These are phyloP conservation scores for Mus musculus DNA, from an alignment of 2,113 vertebrate species.

Conservation along the genomic window DNA sequence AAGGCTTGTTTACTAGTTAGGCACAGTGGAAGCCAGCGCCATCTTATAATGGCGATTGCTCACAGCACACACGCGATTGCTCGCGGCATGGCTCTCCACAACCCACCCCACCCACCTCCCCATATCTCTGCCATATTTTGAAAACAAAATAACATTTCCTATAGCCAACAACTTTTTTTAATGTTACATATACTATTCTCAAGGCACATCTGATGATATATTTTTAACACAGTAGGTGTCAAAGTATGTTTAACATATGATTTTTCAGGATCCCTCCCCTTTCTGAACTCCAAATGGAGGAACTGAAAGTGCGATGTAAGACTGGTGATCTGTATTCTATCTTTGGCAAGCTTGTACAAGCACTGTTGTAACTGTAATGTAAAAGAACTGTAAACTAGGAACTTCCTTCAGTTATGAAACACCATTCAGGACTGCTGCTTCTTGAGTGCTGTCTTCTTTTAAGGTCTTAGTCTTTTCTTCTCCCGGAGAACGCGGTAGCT, in stretches of 20 bases:
- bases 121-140: constrained; percentile 91
- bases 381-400: constrained; percentile 92
- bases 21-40: too few relatives aligned
- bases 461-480: constrained; percentile 89
- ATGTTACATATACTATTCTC: constrained; percentile 98
- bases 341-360: constrained; percentile 99
- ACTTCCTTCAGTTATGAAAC: constrained; percentile 93
- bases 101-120: constrained; percentile 86
- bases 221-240: constrained; percentile 95
- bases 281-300: constrained; percentile 93
- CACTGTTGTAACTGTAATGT: constrained; percentile 96
- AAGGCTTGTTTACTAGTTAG: too few relatives aligned
- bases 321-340: constrained; percentile 97
- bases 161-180: constrained; percentile 97
- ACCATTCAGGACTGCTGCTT: constrained; percentile 94
- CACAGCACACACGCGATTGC: too few relatives aligned
- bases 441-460: constrained; percentile 90
- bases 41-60: too few relatives aligned
- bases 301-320: constrained; percentile 95
- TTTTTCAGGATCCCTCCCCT: constrained; percentile 93
- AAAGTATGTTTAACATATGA: constrained; percentile 91
- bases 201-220: constrained; percentile 99
- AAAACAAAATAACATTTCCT: constrained; percentile 95
- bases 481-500: constrained; percentile 86
- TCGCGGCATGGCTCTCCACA: too few relatives aligned